Conservation (phyloP, 2,113 vertebrate species). For the Nesoenas mayeri region DNA sequence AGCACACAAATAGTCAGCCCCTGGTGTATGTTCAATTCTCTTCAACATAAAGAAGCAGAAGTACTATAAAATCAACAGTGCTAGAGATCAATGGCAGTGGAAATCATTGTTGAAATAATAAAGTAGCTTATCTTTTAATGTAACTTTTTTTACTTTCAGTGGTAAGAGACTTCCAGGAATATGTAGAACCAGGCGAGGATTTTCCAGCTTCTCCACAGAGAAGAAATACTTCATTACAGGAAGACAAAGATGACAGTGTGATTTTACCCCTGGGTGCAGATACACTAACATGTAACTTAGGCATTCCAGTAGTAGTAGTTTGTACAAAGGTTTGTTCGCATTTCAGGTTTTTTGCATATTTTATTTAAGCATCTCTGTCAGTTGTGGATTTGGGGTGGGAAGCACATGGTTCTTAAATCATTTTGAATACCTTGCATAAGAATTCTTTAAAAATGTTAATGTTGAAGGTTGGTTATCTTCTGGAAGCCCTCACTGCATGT, state of each 20-base stretch:
- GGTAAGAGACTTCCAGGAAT: slow-evolving; percentile 97
- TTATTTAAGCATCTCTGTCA: neutral
- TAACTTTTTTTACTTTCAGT: slow-evolving; percentile 78
- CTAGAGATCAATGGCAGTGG: slow-evolving; percentile 11
- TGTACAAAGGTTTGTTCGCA: slow-evolving; percentile 91
- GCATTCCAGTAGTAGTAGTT: slow-evolving; percentile 93
- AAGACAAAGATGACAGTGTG: slow-evolving; percentile 89
- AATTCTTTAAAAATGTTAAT: neutral
- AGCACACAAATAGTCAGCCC: neutral
- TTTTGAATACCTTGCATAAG: neutral
- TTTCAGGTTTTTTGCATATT: slow-evolving; percentile 39
- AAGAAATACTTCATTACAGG: slow-evolving; percentile 82
- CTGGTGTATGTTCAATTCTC: neutral
- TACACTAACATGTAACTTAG: slow-evolving; percentile 95
- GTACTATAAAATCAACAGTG: neutral
- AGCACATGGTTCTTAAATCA: neutral
- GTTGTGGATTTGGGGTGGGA: slow-evolving; percentile 23
- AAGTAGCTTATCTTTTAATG: slow-evolving; percentile 50
- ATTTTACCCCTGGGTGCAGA: slow-evolving; percentile 94
- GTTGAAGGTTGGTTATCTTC: neutral
- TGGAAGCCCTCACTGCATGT: neutral
- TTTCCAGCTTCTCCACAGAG: slow-evolving; percentile 92
- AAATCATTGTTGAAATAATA: slow-evolving; percentile 54
- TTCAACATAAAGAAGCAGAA: neutral
- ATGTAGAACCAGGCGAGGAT: slow-evolving; percentile 92